These are phyloP conservation scores for Daubentonia madagascariensis DNA, from an alignment of 2,113 vertebrate species.

Conservation along the genomic window DNA sequence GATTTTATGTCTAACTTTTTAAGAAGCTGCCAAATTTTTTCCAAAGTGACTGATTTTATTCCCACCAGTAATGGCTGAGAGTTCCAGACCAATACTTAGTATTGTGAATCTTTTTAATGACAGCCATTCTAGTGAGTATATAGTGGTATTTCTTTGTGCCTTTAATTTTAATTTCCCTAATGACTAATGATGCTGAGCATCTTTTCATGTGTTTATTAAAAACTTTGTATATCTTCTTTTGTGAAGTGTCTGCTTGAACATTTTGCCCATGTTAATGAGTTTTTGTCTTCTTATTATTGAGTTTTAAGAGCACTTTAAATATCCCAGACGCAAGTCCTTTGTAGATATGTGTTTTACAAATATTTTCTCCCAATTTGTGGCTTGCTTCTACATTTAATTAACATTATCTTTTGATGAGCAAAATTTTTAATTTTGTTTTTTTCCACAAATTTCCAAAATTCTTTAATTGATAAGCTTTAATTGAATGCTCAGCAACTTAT, in stretches of 20 bases:
- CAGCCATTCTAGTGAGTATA: not conserved
- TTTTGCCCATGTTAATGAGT: not conserved
- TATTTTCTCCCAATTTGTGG: not conserved
- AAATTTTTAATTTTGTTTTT: not conserved
- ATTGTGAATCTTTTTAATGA: not conserved
- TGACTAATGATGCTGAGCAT: not conserved
- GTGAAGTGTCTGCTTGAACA: not conserved
- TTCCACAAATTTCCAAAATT: constrained; percentile 16
- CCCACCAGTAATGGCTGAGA: not conserved
- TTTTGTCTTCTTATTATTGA: not conserved
- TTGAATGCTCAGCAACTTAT: constrained; percentile 47
- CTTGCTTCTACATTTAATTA: not conserved
- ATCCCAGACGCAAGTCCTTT: not conserved
- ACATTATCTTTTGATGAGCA: not conserved
- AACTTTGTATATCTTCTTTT: not conserved
- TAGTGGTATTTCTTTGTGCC: not conserved
- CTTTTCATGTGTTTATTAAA: not conserved
- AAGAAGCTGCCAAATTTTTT: not conserved
- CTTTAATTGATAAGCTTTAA: constrained; percentile 68
- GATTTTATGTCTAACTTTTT: not conserved
- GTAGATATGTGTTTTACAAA: not conserved
- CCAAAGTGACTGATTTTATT: not conserved
- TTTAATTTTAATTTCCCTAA: not conserved
- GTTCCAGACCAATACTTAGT: not conserved
- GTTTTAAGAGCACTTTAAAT: not conserved